These are phyloP conservation scores for Solenodon paradoxus DNA, from an alignment of 2,113 vertebrate species.

Conservation along the genomic window DNA sequence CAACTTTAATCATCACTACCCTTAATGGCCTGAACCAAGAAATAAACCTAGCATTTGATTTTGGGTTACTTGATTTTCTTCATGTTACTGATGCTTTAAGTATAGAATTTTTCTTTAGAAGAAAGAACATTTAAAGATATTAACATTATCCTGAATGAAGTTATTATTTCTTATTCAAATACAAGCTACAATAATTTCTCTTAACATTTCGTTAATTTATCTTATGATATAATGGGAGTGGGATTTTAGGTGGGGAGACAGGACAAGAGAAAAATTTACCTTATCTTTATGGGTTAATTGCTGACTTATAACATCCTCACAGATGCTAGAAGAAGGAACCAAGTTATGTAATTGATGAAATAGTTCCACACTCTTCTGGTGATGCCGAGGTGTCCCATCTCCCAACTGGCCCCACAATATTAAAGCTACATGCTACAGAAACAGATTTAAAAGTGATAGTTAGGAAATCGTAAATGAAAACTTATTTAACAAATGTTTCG, in stretches of 20 bases:
- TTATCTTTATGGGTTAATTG: constrained; percentile 97
- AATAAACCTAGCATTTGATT: constrained; percentile 26
- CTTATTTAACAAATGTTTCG: constrained; percentile 28
- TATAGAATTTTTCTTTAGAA: not conserved
- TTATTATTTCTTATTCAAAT: not conserved
- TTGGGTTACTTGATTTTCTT: not conserved
- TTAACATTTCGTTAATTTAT: not conserved
- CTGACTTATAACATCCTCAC: constrained; percentile 98
- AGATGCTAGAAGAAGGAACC: constrained; percentile 96
- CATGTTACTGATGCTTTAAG: not conserved
- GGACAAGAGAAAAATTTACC: constrained; percentile 79
- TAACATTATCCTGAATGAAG: constrained; percentile 6
- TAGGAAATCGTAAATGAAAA: constrained; percentile 19
- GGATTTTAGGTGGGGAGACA: not conserved
- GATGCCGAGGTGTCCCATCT: constrained; percentile 94
- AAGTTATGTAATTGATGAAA: constrained; percentile 99
- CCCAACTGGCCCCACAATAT: constrained; percentile 95
- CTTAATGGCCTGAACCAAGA: not conserved
- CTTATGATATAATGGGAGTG: not conserved
- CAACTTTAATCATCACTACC: not conserved
- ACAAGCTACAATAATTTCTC: not conserved
- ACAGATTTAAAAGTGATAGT: constrained; percentile 42
- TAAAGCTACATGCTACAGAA: constrained; percentile 90
- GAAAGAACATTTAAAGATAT: not conserved
- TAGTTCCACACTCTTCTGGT: constrained; percentile 97